Conservation (phyloP, 2,797 vertebrate species). For the Selene dorsalis region DNA sequence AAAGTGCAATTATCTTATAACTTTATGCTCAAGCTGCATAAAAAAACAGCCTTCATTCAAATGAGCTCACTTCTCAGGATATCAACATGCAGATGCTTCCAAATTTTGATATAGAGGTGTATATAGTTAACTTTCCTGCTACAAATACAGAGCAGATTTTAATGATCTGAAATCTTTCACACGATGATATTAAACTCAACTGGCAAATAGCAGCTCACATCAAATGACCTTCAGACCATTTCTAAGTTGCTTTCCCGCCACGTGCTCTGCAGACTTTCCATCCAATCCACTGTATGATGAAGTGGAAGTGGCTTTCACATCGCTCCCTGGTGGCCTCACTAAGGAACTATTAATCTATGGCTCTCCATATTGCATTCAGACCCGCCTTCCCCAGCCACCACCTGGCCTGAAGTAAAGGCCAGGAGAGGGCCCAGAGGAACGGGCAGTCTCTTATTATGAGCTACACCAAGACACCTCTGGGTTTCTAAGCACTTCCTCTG, state of each 20-base stretch:
- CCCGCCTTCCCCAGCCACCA: constrained; percentile 74
- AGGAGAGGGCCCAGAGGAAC: constrained; percentile 80
- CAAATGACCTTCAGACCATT: constrained; percentile 60
- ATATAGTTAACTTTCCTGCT: not conserved
- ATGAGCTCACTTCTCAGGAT: not conserved
- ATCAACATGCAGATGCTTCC: not conserved
- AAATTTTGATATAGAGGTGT: not conserved
- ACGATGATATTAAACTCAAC: constrained; percentile 16
- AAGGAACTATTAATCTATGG: constrained; percentile 83
- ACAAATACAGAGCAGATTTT: not conserved
- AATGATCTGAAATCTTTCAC: constrained; percentile 5
- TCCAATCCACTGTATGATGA: constrained; percentile 71
- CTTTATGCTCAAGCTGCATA: constrained; percentile 5
- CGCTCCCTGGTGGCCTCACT: constrained; percentile 82
- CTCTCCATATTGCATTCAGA: constrained; percentile 83
- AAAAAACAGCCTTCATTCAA: constrained; percentile 2
- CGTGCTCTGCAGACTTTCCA: constrained; percentile 50
- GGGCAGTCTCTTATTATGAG: constrained; percentile 82
- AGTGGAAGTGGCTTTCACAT: constrained; percentile 80
- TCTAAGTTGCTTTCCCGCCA: constrained; percentile 43
- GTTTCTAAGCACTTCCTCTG: constrained; percentile 80
- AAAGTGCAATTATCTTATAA: constrained; percentile 34
- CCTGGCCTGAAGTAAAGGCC: constrained; percentile 80
- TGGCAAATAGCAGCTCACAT: constrained; percentile 26
- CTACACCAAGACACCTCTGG: constrained; percentile 81